phyloP scores from a whole-genome alignment of 2,113 vertebrate genomes.

The Glaucomys volans region DNA sequence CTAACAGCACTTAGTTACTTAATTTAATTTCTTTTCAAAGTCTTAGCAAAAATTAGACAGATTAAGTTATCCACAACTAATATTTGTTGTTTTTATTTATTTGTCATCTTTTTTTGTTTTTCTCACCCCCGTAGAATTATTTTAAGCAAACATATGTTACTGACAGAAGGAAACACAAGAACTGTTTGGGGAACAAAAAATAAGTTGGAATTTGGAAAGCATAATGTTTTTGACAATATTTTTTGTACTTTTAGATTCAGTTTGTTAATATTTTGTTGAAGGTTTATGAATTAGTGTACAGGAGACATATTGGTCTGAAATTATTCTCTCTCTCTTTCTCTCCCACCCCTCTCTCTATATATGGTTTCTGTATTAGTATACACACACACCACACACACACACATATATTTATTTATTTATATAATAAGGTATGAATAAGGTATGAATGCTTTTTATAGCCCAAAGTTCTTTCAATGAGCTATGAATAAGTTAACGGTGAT shows the following conservation, averaged over 20 bases:
- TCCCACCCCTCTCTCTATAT: too few species aligned
- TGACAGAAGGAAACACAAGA: background rate
- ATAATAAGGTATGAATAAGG: too few species aligned
- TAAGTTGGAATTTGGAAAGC: background rate
- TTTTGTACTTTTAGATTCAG: background rate
- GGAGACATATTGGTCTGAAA: background rate
- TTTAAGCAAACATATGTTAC: slow-evolving; percentile 6
- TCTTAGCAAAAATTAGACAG: background rate
- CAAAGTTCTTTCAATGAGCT: background rate
- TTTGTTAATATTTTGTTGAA: background rate
- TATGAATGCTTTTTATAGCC: background rate
- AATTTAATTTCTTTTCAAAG: background rate
- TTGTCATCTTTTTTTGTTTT: slow-evolving; percentile 52
- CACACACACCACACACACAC: too few species aligned
- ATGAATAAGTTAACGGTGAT: background rate
- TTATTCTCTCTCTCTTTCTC: background rate
- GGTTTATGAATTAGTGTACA: background rate
- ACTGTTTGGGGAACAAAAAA: background rate
- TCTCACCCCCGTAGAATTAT: background rate
- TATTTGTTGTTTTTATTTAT: background rate
- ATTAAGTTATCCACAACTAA: background rate
- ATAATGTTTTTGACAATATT: background rate
- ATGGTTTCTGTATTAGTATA: too few species aligned
- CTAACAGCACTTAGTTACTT: background rate
- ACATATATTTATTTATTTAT: too few species aligned